A percentile compares a stretch with the other conserved stretches of the same genome.
phyloP scores from a whole-genome alignment of 2,797 vertebrate species.

The Gallinago solitaria region DNA sequence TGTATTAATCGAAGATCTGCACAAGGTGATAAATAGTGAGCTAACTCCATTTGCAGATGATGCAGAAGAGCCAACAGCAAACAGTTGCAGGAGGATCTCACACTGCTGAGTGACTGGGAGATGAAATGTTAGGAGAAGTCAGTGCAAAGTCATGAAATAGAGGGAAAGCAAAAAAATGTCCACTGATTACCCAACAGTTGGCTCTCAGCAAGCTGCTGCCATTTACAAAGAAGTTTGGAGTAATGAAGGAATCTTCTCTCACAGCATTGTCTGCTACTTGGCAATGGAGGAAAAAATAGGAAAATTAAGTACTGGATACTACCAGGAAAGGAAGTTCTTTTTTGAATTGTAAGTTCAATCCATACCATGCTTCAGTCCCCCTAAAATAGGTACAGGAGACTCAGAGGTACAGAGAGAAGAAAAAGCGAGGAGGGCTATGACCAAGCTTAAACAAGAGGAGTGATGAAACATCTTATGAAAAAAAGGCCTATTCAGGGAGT shows the following conservation, averaged over 20 bases:
- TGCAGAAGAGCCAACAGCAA: not conserved
- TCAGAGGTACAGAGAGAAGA: not conserved
- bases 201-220: not conserved
- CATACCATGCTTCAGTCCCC: accelerated
- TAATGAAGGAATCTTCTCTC: not conserved
- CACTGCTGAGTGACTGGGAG: not conserved
- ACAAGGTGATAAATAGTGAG: not conserved
- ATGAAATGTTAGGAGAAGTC: not conserved
- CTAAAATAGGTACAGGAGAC: not conserved
- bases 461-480: not conserved
- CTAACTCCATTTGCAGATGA: not conserved
- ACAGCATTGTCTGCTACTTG: not conserved
- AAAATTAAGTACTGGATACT: not conserved
- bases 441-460: not conserved
- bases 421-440: not conserved
- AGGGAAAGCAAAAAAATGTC: not conserved
- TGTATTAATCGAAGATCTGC: not conserved
- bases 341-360: not conserved
- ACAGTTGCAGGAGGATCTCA: not conserved
- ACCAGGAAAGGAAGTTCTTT: not conserved
- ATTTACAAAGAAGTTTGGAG: not conserved
- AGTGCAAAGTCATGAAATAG: not conserved
- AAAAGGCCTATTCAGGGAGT: not conserved
- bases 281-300: not conserved
- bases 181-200: not conserved